phyloP scores from a whole-genome alignment of 2,888 invertebrate species.

The Embidobia sp. region DNA sequence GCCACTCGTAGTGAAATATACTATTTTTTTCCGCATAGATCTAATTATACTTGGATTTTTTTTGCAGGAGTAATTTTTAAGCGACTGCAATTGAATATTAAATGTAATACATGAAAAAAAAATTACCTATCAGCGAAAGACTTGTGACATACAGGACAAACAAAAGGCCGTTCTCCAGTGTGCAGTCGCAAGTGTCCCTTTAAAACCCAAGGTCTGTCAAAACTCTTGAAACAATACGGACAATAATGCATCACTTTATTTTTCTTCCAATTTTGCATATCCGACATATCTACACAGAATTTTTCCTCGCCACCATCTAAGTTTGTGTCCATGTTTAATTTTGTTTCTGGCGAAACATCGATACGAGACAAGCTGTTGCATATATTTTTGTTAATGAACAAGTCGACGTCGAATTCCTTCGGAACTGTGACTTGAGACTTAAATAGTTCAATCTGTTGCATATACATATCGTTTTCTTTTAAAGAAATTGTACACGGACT shows the following conservation, averaged over 20 bases:
- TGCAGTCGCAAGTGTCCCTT: conserved; percentile 87
- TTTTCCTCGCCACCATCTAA: neutral
- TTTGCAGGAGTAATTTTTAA: too few relatives aligned
- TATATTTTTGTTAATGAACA: conserved; percentile 46
- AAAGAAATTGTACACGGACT: conserved; percentile 40
- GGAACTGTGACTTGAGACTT: conserved; percentile 46
- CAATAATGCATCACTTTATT: conserved; percentile 83
- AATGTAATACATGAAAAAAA: too few relatives aligned
- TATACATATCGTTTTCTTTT: conserved; percentile 41
- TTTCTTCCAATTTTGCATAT: conserved; percentile 72
- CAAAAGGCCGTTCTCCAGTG: conserved; percentile 87
- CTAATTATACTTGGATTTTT: too few relatives aligned
- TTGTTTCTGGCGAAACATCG: too few relatives aligned
- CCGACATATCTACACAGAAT: neutral
- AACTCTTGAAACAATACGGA: conserved; percentile 85
- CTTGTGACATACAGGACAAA: conserved; percentile 86
- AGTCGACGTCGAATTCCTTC: conserved; percentile 47
- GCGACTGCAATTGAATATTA: too few relatives aligned
- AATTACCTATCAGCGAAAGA: conserved; percentile 86
- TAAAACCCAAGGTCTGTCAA: conserved; percentile 87
- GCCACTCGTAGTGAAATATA: too few relatives aligned
- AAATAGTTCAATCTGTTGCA: conserved; percentile 33
- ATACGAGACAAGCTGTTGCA: conserved; percentile 12
- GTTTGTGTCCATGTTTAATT: too few relatives aligned
- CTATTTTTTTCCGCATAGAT: too few relatives aligned